Evolutionary conservation across 2,888 invertebrate genomes (phyloP), one percentile per base, ranked within the genome.

Genomic region (Megalurothrips usitatus): DNA sequence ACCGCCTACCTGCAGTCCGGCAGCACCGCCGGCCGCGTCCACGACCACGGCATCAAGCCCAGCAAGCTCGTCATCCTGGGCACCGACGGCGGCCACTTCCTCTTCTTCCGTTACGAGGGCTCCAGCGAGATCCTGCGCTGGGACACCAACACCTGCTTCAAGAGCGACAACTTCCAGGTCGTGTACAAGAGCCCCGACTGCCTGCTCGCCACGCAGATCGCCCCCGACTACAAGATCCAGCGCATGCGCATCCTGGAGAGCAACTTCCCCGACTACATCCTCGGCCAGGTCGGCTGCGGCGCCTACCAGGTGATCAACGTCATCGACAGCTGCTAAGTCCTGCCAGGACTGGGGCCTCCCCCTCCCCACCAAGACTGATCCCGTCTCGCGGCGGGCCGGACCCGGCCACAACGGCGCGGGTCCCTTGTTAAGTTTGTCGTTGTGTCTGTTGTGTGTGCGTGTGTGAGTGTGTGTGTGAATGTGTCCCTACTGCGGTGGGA

Each of bases 121-220:
- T 89, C 90, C 84, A 89, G 90, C 17, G 91, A 91, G 82, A 89
- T 92, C 80, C 92, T 90, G 85, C 88, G 90, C 86, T 92, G 92
- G 92, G 90, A 92, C 85, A 88, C 90, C 2, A 89, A 90, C 81
- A 83, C 83, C 12, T 81, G 82, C 47, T 85, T 85, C 82, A 83
- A 82, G 68, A 75, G 80, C 47, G 83, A 84, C 28, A 84, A 84
- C 81, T 84, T 85, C 80, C 80, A 83, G 79, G 79, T 84, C 79
- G 85, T 85, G 14, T 82, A 84, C 63, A 83, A 81, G 23, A 83
- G 84, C 14, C 81, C 81, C 47, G 82, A 82, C 68, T 82, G 84
- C 19, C 80, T 84, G 9, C 82, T 84, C 52, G 84, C 85, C 11
- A 85, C 85, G 11, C 85, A 85, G 34, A 83, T 84, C 10, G 83